A percentile compares a stretch with the other conserved stretches of the same genome.
These are phyloP conservation scores for Neotoma lepida DNA, from an alignment of 2,113 vertebrate genomes.

Conservation along the genomic window DNA sequence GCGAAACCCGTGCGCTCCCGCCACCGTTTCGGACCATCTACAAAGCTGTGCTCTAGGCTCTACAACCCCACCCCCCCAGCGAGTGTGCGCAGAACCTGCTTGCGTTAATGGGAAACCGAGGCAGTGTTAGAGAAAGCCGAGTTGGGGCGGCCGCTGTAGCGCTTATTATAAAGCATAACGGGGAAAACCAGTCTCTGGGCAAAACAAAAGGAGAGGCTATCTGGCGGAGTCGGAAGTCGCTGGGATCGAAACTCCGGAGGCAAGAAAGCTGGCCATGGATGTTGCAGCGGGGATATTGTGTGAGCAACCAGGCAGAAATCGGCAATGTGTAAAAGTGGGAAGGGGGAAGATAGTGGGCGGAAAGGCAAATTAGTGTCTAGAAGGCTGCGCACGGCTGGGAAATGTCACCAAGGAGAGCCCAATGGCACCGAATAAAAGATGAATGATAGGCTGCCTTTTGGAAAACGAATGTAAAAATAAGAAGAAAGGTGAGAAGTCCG, in stretches of 20 bases:
- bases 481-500: constrained; percentile 41
- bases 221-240: neutral
- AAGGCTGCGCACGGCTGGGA: constrained; percentile 12
- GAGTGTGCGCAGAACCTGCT: neutral
- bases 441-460: constrained; percentile 63
- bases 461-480: constrained; percentile 48
- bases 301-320: constrained; percentile 65
- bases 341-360: neutral
- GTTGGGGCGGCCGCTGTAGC: neutral
- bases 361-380: constrained; percentile 48
- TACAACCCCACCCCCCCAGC: neutral
- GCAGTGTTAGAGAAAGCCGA: neutral
- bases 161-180: neutral
- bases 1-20: rapidly evolving
- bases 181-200: neutral
- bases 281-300: constrained; percentile 54
- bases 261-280: constrained; percentile 16
- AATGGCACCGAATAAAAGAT: constrained; percentile 61
- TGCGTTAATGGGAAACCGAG: constrained; percentile 52
- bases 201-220: constrained; percentile 63
- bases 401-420: constrained; percentile 64
- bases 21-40: neutral
- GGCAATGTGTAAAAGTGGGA: constrained; percentile 42
- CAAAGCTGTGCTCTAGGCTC: neutral
- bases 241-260: constrained; percentile 35